Percentiles rank a stretch among this genome's conserved stretches.
These are phyloP conservation scores for Colostygia pectinataria DNA, from an alignment of 2,888 invertebrate species.

Conservation along the genomic window DNA sequence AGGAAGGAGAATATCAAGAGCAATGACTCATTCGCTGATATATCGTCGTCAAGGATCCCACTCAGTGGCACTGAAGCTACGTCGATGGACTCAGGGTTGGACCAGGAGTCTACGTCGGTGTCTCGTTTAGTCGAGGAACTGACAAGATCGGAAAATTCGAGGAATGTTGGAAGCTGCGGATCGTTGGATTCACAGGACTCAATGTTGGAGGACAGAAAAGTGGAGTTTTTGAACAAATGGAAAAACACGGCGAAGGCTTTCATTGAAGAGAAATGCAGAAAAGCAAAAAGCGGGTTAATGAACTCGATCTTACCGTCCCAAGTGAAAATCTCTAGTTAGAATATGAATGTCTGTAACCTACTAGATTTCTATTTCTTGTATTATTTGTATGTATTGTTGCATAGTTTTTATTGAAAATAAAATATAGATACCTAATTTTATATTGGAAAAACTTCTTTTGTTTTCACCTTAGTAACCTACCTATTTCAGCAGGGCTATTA, in stretches of 20 bases:
- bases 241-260: constrained; percentile 33
- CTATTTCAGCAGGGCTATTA: no score
- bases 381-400: no score
- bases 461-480: no score
- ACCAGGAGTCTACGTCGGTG: constrained; percentile 21
- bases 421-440: background rate
- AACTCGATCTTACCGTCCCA: background rate
- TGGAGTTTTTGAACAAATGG: constrained; percentile 33
- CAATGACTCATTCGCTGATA: constrained; percentile 51
- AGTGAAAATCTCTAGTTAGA: background rate
- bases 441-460: no score
- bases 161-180: constrained; percentile 10
- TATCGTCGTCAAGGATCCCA: constrained; percentile 47
- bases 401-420: no score
- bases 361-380: no score
- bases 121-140: constrained; percentile 25
- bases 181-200: constrained; percentile 37
- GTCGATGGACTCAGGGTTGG: constrained; percentile 29
- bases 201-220: constrained; percentile 23
- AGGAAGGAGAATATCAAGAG: constrained; percentile 35
- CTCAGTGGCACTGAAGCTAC: constrained; percentile 33
- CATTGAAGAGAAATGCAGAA: constrained; percentile 36
- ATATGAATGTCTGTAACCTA: no score
- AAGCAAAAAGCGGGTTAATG: constrained; percentile 5
- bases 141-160: constrained; percentile 6